Conservation (phyloP, 2,113 vertebrate species). For the Tupaia chinensis region DNA sequence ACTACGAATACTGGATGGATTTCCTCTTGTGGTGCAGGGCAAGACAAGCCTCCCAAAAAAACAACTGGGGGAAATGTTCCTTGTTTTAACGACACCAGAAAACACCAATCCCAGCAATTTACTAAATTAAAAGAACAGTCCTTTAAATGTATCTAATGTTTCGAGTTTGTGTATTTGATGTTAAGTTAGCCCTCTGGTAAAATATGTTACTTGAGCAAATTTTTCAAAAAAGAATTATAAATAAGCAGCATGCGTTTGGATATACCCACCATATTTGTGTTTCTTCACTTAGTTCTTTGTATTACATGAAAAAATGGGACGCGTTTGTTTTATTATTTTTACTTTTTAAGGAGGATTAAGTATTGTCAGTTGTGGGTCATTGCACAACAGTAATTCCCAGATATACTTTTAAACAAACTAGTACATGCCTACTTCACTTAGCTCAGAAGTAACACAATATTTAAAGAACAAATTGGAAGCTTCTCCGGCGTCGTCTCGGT, state of each 20-base stretch:
- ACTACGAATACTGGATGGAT: rapidly evolving
- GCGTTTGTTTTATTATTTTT: background rate
- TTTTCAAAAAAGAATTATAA: background rate
- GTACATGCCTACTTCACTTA: background rate
- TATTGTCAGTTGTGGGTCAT: background rate
- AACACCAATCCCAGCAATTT: rapidly evolving
- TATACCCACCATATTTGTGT: background rate
- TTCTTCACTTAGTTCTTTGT: constrained; percentile 24
- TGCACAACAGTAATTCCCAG: background rate
- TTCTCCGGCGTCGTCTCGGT: background rate
- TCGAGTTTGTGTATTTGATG: background rate
- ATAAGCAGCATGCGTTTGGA: background rate
- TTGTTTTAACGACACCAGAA: background rate
- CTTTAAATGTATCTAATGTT: background rate
- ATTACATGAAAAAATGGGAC: background rate
- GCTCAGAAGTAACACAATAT: background rate
- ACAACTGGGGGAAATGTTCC: background rate
- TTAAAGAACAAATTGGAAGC: background rate
- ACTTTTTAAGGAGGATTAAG: background rate
- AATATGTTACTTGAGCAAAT: background rate
- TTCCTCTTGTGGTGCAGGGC: background rate
- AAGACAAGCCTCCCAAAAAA: background rate
- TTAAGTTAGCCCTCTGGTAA: background rate
- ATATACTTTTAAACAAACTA: constrained; percentile 17
- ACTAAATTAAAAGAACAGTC: background rate